Evolutionary conservation across 92 coral and sea anemone species (phyloP).

Genomic region (Epizoanthus fatuus): DNA sequence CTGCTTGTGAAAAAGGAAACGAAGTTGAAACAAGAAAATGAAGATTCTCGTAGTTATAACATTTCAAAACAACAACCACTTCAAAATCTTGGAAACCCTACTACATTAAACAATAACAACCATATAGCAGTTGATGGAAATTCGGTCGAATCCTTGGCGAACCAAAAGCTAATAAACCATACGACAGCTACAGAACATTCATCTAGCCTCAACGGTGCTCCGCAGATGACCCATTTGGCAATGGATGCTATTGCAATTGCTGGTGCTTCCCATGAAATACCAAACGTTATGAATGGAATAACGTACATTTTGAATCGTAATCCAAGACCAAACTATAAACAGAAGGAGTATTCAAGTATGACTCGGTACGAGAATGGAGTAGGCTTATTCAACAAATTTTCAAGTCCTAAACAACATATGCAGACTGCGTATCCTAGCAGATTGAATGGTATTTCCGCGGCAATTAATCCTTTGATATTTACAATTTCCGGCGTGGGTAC

Average conservation of each 20-base stretch:
- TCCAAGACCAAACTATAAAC: no score
- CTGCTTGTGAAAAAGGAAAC: neutral
- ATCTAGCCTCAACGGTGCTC: no score
- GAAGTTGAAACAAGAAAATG: neutral
- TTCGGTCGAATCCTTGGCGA: neutral
- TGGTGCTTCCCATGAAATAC: no score
- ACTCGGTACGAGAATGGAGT: no score
- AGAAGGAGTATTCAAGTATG: no score
- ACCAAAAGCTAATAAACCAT: neutral
- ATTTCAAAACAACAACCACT: neutral
- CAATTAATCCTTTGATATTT: neutral
- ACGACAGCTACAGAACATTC: neutral
- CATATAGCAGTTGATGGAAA: neutral
- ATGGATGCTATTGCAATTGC: no score
- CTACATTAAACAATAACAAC: neutral
- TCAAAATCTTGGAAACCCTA: neutral
- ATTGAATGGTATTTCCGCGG: no score
- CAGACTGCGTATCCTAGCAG: no score
- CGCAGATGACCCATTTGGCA: no score
- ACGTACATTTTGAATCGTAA: neutral
- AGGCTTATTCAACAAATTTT: no score
- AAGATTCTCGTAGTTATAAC: neutral
- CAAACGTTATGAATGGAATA: neutral
- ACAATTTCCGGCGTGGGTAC: neutral
- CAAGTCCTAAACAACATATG: no score